A percentile compares a stretch with the other conserved stretches of the same genome.
phyloP scores from a whole-genome alignment of 2,113 vertebrate species.

The Procavia capensis region DNA sequence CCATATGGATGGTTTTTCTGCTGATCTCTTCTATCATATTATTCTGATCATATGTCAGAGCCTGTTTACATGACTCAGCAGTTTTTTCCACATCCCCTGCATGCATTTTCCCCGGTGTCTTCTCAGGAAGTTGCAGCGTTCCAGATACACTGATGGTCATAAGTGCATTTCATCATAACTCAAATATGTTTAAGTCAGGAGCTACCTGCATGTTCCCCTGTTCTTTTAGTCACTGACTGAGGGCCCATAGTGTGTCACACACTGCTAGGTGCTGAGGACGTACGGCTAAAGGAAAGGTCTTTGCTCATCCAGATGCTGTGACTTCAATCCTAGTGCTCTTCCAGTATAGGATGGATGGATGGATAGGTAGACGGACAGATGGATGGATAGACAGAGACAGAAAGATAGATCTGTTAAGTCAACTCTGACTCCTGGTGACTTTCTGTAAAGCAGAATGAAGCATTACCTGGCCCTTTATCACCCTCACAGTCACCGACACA shows the following conservation, averaged over 20 bases:
- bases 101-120: neutral
- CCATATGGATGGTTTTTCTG: no score
- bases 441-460: neutral
- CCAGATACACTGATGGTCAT: neutral
- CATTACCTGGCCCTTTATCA: neutral
- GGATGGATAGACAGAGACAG: no score
- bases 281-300: neutral
- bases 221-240: neutral
- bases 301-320: neutral
- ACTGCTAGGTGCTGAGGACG: neutral
- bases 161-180: neutral
- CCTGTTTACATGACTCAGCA: neutral
- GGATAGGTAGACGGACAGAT: neutral
- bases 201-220: neutral
- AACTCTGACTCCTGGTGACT: neutral
- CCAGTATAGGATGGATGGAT: neutral
- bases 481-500: neutral
- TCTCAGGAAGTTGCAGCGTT: neutral
- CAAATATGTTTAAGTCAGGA: neutral
- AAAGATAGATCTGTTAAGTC: neutral
- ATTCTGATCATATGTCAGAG: neutral
- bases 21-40: neutral
- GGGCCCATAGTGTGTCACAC: rapidly evolving
- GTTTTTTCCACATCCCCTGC: neutral
- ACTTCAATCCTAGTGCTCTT: neutral